Evolutionary conservation across 2,113 vertebrate species (phyloP), one percentile per base, ranked within the genome.

Genomic region (Pseudorasbora parva): DNA sequence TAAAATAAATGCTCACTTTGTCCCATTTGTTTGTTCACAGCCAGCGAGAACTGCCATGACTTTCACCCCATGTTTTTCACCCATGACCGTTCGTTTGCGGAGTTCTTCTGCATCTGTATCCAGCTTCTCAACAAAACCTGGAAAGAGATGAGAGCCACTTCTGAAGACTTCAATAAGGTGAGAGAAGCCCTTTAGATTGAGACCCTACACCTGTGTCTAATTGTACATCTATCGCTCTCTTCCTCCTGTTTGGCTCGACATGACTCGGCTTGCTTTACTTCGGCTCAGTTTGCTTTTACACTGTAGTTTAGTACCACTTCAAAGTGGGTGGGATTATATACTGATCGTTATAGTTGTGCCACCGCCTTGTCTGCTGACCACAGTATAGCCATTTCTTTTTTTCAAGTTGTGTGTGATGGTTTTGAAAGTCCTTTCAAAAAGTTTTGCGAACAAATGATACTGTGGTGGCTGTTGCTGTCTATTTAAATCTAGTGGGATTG

Each of bases 41-140:
- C 98, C 81, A 98, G 97, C 88, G 98, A 99, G 92, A 99, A 98
- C 92, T 97, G 98, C 94, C 98, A 97, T 11, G 98, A 99, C 91
- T 99, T 99, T 93, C 98, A 99, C 85, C 98, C 98, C 33, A 99
- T 99, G 98, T 99, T 99, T 95, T 99, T 99, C 95, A 98, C 96
- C 83, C 96, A 99, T 6, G 98, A 99, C 89, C 95, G 95, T 88
- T 96, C 97, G 2, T 98, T 99, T 21, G 97, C 97, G 90, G 98
- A 99, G 86, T 99, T 99, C 89, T 99, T 99, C 94, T 99, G 98
- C 93, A 98, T 96, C 94, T 99, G 97, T 91, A 99, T 99, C 92
- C 98, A 99, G 91, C 95, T 99, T 87, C 94, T 99, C 89, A 99
- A 99, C 94, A 99, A 99, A 91, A 99, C 98, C 23, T 99, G 98